Percentiles rank a stretch among this genome's conserved stretches.
These are phyloP conservation scores for Euspilapteryx auroguttella DNA, from an alignment of 2,888 invertebrate species.

Conservation along the genomic window DNA sequence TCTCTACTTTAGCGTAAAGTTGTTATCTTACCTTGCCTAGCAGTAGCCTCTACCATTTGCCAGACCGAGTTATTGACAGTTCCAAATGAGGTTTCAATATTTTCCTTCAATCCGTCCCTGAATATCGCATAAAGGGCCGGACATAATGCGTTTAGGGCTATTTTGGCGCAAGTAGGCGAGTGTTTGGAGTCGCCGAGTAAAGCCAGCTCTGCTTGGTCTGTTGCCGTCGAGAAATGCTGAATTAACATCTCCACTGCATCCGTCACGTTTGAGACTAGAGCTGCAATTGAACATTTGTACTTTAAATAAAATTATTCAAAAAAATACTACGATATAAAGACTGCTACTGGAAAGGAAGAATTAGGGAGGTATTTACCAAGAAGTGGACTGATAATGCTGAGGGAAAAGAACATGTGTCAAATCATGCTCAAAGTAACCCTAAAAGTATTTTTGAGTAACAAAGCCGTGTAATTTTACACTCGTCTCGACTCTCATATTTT, in stretches of 20 bases:
- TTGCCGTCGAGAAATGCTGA: constrained; percentile 69
- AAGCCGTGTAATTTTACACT: too few species aligned
- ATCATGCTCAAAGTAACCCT: too few species aligned
- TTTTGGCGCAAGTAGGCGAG: constrained; percentile 70
- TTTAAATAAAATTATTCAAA: too few species aligned
- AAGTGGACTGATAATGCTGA: too few species aligned
- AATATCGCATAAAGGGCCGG: constrained; percentile 83
- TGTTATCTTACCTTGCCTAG: constrained; percentile 78
- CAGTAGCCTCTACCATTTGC: constrained; percentile 87
- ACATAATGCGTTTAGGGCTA: constrained; percentile 75
- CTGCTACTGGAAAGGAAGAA: too few species aligned
- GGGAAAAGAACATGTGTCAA: too few species aligned
- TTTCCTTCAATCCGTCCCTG: constrained; percentile 81
- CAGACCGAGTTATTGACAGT: constrained; percentile 85
- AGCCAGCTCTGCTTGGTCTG: constrained; percentile 64
- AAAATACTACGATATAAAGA: too few species aligned
- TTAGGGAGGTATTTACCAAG: too few species aligned
- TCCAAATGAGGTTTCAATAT: constrained; percentile 82
- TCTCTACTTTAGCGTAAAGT: too few species aligned
- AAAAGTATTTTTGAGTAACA: too few species aligned
- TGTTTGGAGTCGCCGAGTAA: constrained; percentile 60
- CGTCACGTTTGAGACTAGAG: constrained; percentile 71
- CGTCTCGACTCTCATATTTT: too few species aligned
- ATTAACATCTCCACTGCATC: constrained; percentile 76
- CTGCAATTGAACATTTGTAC: constrained; percentile 46